Base-by-base conservation (phyloP, 2,113 vertebrate genomes). In the Tringa solitaria region DNA sequence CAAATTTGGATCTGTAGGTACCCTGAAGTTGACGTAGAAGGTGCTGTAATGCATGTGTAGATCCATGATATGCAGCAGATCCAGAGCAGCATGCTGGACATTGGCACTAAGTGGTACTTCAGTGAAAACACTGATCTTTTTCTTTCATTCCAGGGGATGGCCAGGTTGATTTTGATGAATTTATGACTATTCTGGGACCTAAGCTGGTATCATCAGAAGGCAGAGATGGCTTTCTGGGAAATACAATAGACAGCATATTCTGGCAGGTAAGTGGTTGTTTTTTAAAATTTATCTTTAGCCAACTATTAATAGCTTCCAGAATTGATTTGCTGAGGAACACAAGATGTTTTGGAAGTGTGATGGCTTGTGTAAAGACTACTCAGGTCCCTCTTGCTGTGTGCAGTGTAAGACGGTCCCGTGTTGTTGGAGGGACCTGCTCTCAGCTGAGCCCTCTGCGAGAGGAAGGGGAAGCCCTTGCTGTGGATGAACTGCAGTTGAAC, bases 161-260 rank as follows among this genome's bases (percentile, higher is more conserved):
- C 76, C 99, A 99, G 93, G 99, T 99, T 72, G 99, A 99, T 96
- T 99, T 99, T 84, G 99, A 99, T 39, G 99, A 99, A 97, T 99
- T 99, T 96, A 99, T 99, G 99, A 99, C 99, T 32, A 99, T 99
- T 96, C 99, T 99, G 59, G 99, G 99, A 61, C 99, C 99, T 39
- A 99, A 99, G 87, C 98, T 99, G 81, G 98, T 99, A 76, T 99
- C 99, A 0, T 99, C 99, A 4, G 99, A 99, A 98, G 99, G 98
- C 37, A 98, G 99, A 32, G 99, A 99, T 53, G 99, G 99, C 90
- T 99, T 99, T 95, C 98, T 99, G 86, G 99, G 99, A 72, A 99
- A 99, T 95, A 99, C 99, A 84, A 99, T 99, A 98, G 99, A 99
- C 92, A 99, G 98, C 98, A 99, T 99, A 98, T 99, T 99, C 98